Percentiles rank a stretch among this genome's conserved stretches.
These are phyloP conservation scores for Crepidodera aurea DNA, from an alignment of 2,888 invertebrate genomes.

Conservation along the genomic window DNA sequence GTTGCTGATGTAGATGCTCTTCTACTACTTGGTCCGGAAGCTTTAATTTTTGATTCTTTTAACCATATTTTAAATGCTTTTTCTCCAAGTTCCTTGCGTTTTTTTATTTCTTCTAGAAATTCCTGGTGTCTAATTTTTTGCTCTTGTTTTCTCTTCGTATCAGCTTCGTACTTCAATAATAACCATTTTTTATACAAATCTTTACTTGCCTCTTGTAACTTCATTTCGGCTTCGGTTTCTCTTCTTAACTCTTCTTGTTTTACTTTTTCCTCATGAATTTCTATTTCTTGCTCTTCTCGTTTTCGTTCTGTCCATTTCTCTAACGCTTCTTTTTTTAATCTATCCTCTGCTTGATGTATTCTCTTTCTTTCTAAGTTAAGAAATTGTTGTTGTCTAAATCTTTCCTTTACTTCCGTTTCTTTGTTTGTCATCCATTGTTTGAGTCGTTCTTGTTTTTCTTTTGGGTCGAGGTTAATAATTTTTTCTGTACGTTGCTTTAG, in stretches of 20 bases:
- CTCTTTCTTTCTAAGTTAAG: background rate
- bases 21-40: background rate
- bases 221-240: background rate
- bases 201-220: background rate
- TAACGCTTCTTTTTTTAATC: background rate
- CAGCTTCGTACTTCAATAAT: background rate
- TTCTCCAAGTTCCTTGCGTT: background rate
- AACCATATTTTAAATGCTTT: constrained; percentile 2
- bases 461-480: background rate
- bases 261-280: background rate
- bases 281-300: constrained; percentile 4
- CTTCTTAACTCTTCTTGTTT: background rate
- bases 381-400: background rate
- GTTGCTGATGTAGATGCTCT: background rate
- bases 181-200: constrained; percentile 8
- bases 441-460: constrained; percentile 2
- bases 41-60: background rate
- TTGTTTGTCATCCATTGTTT: constrained; percentile 1
- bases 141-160: background rate
- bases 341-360: background rate
- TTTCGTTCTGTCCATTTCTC: background rate
- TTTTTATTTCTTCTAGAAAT: background rate
- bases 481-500: background rate
- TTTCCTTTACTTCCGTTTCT: background rate
- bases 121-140: background rate